Evolutionary conservation across 2,113 vertebrate species (phyloP), one percentile per base, ranked within the genome.

Genomic region (Sprattus sprattus): DNA sequence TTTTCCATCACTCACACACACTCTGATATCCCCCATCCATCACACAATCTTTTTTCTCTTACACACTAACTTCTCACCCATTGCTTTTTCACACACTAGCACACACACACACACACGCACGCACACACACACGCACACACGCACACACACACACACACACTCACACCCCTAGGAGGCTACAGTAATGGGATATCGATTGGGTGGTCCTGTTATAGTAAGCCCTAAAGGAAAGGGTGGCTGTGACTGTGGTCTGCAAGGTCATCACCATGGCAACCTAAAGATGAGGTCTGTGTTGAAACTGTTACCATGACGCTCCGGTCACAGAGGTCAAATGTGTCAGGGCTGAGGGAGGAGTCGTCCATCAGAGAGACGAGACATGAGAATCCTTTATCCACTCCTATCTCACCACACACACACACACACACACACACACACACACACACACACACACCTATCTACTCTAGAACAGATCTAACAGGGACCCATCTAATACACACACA

Each of bases 131-230:
- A 18, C 52, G 3, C 52, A 18, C 13, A 54, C 52, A 54, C 52
- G 1, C 52, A 60, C 54, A 60, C 54, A 60, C 18, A 22, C 54
- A 60, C 54, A 22, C 15, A 54, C 54, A 22, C 54, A 60, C 18
- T 22, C 18, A 6, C 89, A 84, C 89, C 86, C 87, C 89, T 86
- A 83, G 1, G 49, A 83, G 91, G 89, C 88, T 89, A 89, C 84
- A 93, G 94, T 94, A 96, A 95, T 95, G 93, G 93, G 94, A 94
- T 95, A 96, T 96, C 94, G 95, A 96, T 95, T 92, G 93, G 89
- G 86, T 60, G 91, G 90, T 92, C 91, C 91, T 92, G 93, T 93
- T 91, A 93, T 94, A 94, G 93, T 94, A 92, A 92, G 91, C 90
- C 89, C 90, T 90, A 88, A 88, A 91, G 89, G 87, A 22, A 45